Conservation (phyloP, 1,140 invertebrate genomes). For the Glomeris maerens region DNA sequence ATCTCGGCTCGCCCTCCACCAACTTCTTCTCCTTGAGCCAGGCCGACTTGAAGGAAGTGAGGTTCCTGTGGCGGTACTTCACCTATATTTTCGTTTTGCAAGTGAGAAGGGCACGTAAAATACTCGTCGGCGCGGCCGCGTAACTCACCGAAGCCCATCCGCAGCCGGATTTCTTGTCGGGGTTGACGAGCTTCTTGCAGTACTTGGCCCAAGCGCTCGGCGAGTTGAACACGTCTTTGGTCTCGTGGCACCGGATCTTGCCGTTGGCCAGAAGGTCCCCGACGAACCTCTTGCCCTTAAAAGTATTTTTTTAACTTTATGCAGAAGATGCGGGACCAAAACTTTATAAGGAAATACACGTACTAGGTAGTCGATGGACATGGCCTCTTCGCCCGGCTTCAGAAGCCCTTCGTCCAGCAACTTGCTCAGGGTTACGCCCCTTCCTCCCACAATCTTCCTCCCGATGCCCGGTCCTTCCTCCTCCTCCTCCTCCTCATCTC, state of each 20-base stretch:
- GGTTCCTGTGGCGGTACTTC: conserved; percentile 63
- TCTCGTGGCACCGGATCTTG: conserved; percentile 75
- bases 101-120: too few species aligned
- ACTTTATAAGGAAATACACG: conserved; percentile 15
- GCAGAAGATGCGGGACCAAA: not conserved
- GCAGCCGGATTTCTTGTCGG: conserved; percentile 78
- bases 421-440: conserved; percentile 70
- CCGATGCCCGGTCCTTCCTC: conserved; percentile 11
- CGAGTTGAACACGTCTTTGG: conserved; percentile 71
- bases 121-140: too few species aligned
- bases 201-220: conserved; percentile 83
- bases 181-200: conserved; percentile 79
- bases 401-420: conserved; percentile 63
- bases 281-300: conserved; percentile 70
- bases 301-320: conserved; percentile 18
- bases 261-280: conserved; percentile 71
- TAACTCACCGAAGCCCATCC: conserved; percentile 58
- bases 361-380: conserved; percentile 80
- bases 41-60: conserved; percentile 71
- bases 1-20: too few species aligned
- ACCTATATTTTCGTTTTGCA: too few species aligned
- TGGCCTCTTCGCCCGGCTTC: conserved; percentile 56
- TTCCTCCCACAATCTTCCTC: conserved; percentile 31
- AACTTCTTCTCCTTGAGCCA: conserved; percentile 61
- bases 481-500: conserved; percentile 22